Percentiles rank a stretch among this genome's conserved stretches.
Conservation (phyloP, 2,113 vertebrate species). For the Prochilodus magdalenae region DNA sequence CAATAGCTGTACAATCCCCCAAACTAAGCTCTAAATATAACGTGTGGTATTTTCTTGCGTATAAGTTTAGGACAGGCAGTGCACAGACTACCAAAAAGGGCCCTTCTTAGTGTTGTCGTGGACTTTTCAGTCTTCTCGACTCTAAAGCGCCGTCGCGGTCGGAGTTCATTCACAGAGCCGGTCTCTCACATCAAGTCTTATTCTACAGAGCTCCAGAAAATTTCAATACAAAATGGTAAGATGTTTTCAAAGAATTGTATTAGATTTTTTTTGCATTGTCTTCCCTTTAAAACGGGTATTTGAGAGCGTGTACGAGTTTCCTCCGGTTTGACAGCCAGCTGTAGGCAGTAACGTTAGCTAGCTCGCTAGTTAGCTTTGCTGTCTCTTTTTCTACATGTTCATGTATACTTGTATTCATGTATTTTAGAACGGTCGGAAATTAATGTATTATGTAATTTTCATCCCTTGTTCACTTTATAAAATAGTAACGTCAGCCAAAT, state of each 20-base stretch:
- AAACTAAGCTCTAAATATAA: not conserved
- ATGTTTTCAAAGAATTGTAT: not conserved
- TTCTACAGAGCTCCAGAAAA: slow-evolving; percentile 22
- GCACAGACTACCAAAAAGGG: slow-evolving; percentile 51
- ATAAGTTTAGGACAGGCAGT: slow-evolving; percentile 62
- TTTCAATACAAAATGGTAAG: slow-evolving; percentile 71
- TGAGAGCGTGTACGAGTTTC: not conserved
- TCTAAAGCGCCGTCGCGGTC: slow-evolving; percentile 28
- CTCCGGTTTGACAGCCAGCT: not conserved
- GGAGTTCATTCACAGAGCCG: not conserved
- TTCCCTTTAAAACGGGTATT: not conserved
- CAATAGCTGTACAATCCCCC: not conserved
- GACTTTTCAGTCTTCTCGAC: slow-evolving; percentile 71
- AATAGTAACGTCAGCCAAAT: too few relatives aligned
- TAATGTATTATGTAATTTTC: not conserved
- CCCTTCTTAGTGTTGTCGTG: slow-evolving; percentile 76
- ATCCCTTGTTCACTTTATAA: not conserved
- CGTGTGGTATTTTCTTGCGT: not conserved
- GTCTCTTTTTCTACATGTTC: not conserved
- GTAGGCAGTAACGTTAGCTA: not conserved
- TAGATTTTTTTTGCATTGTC: not conserved
- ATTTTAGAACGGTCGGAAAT: not conserved
- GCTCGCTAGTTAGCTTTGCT: not conserved
- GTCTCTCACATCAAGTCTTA: not conserved
- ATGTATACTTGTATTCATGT: not conserved